Evolutionary conservation across 2,888 invertebrate species (phyloP), one percentile per base, ranked within the genome.

Genomic region (Lymantria monacha): DNA sequence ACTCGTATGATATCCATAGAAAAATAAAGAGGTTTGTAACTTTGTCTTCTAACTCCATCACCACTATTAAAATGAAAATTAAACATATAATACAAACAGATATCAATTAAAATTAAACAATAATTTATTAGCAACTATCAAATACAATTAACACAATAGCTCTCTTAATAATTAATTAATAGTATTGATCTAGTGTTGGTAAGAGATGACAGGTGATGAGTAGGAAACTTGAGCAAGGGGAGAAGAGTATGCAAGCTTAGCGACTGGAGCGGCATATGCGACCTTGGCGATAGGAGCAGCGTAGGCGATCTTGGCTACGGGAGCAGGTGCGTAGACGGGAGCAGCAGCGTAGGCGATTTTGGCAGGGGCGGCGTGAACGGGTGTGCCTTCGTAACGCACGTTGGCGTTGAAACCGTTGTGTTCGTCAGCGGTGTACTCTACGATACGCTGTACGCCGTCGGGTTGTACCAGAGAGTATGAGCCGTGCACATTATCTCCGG

Each of bases 401-500:
- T 76, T 66, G 31, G 91, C 91, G 74, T 87, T 89, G 81, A 91
- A 91, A 42, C 91, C 91, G 69, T 85, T 68, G 53, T 70, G 80
- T 46, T 79, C 78, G 70, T 90, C 89, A 14, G 89, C 71, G 66
- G 85, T 82, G 80, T 91, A 91, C 52, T 89, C 87, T 7, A 91
- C 91, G 56, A 90, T 82, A 59, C 91, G 85, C 65, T 74, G 80
- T 40, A 84, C 80, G 0, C 91, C 91, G 45, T 91, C 91, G 55
- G 90, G 89, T 54, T 91, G 91, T 38, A 91, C 75, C 11, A 91
- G 81, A 5, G 91, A 88, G 81, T 91, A 91, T 30, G 82, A 86
- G 55, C 91, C 91, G 44, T 87, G 87, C 42, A 91, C 87, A 53
- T 69, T 74, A 66, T 91, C 87, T 5, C 90, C 90, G 57, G 72